These are phyloP conservation scores for Menidia beryllina DNA, from an alignment of 2,113 vertebrate genomes.

Conservation along the genomic window DNA sequence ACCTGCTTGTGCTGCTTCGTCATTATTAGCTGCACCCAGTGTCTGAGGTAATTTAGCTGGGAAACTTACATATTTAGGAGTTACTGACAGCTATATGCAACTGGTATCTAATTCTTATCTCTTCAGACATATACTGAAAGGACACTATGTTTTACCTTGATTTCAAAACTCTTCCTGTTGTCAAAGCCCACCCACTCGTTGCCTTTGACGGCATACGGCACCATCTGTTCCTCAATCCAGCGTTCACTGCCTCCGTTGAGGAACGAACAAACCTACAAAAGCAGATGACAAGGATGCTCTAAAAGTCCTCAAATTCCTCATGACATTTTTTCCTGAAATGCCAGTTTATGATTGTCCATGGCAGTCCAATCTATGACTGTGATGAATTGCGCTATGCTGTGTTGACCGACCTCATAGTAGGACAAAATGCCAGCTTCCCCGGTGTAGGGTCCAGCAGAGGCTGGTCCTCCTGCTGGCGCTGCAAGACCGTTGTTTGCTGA, in stretches of 20 bases:
- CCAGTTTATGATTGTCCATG: not conserved
- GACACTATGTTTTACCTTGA: conserved; percentile 76
- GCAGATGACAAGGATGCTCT: conserved; percentile 19
- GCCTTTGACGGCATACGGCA: conserved; percentile 81
- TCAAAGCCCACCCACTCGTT: conserved; percentile 85
- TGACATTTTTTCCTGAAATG: not conserved
- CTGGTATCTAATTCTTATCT: not conserved
- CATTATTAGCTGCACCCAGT: not conserved
- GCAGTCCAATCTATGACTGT: not conserved
- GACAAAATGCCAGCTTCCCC: conserved; percentile 82
- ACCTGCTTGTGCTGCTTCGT: not conserved
- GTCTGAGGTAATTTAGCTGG: not conserved
- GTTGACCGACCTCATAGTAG: conserved; percentile 82
- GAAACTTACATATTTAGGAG: not conserved
- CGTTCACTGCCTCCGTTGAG: conserved; percentile 57
- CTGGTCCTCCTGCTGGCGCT: conserved; percentile 68
- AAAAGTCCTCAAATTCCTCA: not conserved
- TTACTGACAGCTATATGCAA: not conserved
- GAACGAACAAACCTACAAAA: conserved; percentile 80
- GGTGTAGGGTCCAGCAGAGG: conserved; percentile 76
- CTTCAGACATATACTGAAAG: not conserved
- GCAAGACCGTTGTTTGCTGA: conserved; percentile 57
- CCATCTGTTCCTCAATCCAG: conserved; percentile 81
- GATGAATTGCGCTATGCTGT: not conserved
- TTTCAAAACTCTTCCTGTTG: conserved; percentile 73